Evolutionary conservation across 1,140 invertebrate species (phyloP).

Genomic region (Prorops nasuta): DNA sequence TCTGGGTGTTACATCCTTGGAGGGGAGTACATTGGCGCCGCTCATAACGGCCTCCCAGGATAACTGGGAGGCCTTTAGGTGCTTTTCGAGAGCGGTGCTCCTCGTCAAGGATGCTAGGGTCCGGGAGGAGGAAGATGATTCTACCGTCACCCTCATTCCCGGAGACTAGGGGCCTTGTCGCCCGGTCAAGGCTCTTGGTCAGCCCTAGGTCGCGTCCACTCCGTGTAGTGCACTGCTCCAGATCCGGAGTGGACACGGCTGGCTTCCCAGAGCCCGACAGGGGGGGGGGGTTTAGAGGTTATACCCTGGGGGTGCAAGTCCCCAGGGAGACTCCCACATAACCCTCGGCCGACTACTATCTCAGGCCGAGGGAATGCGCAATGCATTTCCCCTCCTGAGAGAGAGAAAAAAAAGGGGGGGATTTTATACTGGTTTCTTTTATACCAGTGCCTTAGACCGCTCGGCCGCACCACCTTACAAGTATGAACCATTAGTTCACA

Average conservation of each 20-base stretch:
- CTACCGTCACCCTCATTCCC: background rate
- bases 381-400: background rate
- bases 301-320: no score
- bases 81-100: background rate
- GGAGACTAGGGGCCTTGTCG: background rate
- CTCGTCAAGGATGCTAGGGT: background rate
- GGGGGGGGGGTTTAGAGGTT: background rate
- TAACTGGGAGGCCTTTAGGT: background rate
- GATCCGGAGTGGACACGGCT: no score
- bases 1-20: background rate
- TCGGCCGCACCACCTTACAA: no score
- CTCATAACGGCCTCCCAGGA: background rate
- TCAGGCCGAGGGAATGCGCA: background rate
- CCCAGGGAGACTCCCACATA: background rate
- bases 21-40: background rate
- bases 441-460: no score
- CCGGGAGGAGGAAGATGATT: background rate
- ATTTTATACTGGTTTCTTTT: no score
- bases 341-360: background rate
- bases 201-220: background rate
- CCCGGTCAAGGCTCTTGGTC: no score
- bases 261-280: background rate
- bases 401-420: background rate
- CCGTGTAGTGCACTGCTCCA: no score
- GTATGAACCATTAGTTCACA: no score